A percentile compares a stretch with the other conserved stretches of the same genome.
phyloP scores from a whole-genome alignment of 1,140 invertebrate genomes.

The Cotesia typhae region DNA sequence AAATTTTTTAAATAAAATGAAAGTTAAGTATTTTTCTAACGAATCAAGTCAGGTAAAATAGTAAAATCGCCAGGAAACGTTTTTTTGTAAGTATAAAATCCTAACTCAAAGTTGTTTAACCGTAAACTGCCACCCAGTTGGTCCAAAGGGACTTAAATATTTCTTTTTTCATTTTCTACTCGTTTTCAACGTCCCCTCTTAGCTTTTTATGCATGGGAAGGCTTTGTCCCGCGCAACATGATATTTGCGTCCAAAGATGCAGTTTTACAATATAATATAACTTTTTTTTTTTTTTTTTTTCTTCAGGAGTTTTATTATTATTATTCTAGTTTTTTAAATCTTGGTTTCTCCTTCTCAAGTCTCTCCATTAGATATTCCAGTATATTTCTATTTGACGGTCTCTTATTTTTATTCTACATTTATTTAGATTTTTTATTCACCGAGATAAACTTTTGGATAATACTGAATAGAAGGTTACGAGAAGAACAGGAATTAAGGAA shows the following conservation, averaged over 20 bases:
- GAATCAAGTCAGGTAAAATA: background rate
- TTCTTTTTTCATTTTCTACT: background rate
- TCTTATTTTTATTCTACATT: no score
- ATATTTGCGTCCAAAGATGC: no score
- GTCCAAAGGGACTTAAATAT: background rate
- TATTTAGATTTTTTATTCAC: background rate
- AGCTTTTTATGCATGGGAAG: no score
- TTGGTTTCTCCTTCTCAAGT: background rate
- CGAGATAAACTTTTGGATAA: conserved; percentile 4
- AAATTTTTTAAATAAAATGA: no score
- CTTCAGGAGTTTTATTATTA: no score
- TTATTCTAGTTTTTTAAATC: no score
- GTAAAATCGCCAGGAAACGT: background rate
- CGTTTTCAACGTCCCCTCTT: background rate
- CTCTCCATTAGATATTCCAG: background rate
- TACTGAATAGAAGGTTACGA: background rate
- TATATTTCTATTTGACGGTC: background rate
- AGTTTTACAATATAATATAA: no score
- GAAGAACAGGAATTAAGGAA: conserved; percentile 3
- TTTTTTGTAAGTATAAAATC: background rate
- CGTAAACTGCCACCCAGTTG: conserved; percentile 2
- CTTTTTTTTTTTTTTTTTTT: no score
- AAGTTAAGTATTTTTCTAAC: background rate
- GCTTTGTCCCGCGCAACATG: no score
- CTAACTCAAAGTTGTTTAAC: background rate